Evolutionary conservation across 2,797 vertebrate genomes (phyloP), one percentile per base, ranked within the genome.

Genomic region (Cyprinella venusta): DNA sequence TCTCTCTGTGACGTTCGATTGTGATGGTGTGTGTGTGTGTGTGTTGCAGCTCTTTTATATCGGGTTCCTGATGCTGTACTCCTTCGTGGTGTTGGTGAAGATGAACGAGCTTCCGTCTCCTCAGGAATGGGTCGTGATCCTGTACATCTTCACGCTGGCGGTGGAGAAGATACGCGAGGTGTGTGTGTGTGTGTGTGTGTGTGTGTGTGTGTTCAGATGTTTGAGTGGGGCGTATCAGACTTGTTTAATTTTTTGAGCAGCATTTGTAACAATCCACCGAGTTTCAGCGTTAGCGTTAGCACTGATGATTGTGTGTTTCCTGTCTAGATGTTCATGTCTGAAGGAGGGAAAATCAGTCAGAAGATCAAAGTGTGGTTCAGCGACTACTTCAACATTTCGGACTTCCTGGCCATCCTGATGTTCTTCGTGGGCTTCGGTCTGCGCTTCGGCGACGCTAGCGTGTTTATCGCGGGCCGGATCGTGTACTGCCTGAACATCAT

Each of bases 301-400:
- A 4, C 15, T 76, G 72, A 75, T 42, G 42, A 65, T 40, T 67
- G 61, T 42, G 12, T 18, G 4, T 84, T 12, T 81, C 76, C 68
- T 52, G 84, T 90, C 42, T 89, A 99, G 98, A 96, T 99, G 91
- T 99, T 99, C 90, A 99, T 99, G 97, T 99, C 98, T 76, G 97
- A 99, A 91, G 98, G 98, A 85, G 98, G 98, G 38, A 99, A 99
- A 93, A 97, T 99, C 90, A 96, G 95, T 90, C 98, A 99, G 91
- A 99, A 99, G 93, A 92, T 98, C 88, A 99, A 99, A 91, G 97
- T 99, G 65, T 99, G 97, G 97, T 99, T 99, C 92, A 96, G 94
- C 81, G 97, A 99, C 90, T 99, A 98, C 89, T 99, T 98, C 91
- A 99, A 99, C 83, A 93, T 98, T 85, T 98, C 96, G 1, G 98